phyloP scores from a whole-genome alignment of 1,140 invertebrate species.

The Laupala kohalensis region DNA sequence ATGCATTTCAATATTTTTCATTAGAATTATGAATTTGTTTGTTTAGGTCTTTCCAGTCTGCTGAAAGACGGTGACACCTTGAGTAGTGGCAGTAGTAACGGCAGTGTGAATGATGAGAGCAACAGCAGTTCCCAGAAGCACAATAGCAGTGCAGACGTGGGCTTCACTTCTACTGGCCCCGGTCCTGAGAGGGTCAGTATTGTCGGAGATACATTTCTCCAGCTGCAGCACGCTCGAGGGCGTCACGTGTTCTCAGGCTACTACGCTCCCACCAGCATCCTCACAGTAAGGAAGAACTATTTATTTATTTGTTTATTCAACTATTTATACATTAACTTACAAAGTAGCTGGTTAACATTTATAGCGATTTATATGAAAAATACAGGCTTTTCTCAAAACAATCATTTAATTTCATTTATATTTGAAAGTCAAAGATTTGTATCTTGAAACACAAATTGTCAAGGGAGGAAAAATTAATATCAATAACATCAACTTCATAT shows the following conservation, averaged over 20 bases:
- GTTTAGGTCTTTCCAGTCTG: not conserved
- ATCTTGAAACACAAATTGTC: too few species aligned
- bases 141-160: not conserved
- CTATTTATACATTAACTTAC: not conserved
- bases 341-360: too few species aligned
- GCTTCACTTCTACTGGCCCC: conserved; percentile 1
- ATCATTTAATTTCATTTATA: too few species aligned
- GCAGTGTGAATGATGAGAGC: not conserved
- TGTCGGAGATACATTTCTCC: conserved; percentile 21
- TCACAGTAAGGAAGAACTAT: conserved; percentile 23
- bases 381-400: too few species aligned
- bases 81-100: conserved; percentile 2
- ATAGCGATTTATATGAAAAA: too few species aligned
- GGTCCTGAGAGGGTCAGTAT: conserved; percentile 11
- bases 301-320: not conserved
- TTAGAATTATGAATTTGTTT: not conserved
- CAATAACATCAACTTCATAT: too few species aligned
- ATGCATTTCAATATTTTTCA: too few species aligned
- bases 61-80: not conserved
- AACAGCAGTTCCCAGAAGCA: not conserved
- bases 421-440: too few species aligned
- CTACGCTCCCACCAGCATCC: conserved; percentile 25
- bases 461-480: too few species aligned
- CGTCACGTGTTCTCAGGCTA: conserved; percentile 28
- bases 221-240: conserved; percentile 28